Evolutionary conservation across 2,113 vertebrate genomes (phyloP).

Genomic region (Cyrtonyx montezumae): DNA sequence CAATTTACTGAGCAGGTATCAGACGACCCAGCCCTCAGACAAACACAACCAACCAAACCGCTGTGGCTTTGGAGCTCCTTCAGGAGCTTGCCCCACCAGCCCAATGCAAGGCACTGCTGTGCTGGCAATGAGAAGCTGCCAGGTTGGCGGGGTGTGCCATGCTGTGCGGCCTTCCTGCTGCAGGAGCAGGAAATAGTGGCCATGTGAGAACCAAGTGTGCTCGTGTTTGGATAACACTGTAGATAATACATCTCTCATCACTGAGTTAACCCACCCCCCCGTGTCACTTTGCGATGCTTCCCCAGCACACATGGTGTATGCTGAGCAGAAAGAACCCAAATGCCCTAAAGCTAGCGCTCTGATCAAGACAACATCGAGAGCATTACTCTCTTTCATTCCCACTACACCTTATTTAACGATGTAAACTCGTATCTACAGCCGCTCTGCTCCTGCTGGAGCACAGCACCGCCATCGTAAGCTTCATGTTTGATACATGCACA

Average conservation of each 20-base stretch:
- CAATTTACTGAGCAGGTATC: not conserved
- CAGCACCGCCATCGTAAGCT: not conserved
- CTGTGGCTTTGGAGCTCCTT: not conserved
- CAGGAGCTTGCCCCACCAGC: not conserved
- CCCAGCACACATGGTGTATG: not conserved
- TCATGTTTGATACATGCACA: not conserved
- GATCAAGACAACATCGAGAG: not conserved
- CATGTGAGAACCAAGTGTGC: not conserved
- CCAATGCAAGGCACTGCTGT: not conserved
- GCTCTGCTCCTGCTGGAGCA: not conserved
- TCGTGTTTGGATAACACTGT: not conserved
- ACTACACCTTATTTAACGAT: not conserved
- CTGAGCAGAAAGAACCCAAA: not conserved
- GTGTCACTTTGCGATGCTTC: not conserved
- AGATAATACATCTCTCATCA: not conserved
- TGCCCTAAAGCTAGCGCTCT: not conserved
- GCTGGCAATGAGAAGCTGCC: not conserved
- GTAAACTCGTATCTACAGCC: not conserved
- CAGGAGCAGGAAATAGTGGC: constrained; percentile 20
- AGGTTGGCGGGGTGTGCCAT: fast-evolving
- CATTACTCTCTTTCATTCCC: not conserved
- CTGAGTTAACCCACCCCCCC: not conserved
- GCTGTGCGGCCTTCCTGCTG: not conserved
- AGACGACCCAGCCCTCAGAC: not conserved
- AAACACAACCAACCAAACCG: fast-evolving